Evolutionary conservation across 2,797 vertebrate genomes (phyloP), one percentile per base, ranked within the genome.

Genomic region (Kryptolebias ocellatus): DNA sequence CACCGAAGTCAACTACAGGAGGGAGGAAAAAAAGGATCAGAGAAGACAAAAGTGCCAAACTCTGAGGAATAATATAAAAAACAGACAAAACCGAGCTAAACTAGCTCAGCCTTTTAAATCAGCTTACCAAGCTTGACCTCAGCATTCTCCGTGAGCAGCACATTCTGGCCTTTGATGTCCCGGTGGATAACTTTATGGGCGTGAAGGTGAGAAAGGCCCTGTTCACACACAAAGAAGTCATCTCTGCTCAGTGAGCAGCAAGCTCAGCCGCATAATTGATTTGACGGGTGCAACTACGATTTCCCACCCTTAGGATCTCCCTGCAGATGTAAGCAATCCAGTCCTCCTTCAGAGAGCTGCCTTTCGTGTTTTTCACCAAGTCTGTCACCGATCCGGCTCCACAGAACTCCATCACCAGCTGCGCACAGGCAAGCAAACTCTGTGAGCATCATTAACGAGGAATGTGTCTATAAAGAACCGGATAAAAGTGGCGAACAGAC

Each of bases 381-480:
- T 98, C 96, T 0, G 96, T 98, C 69, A 98, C 96, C 0, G 96
- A 98, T 9, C 96, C 96, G 0, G 96, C 96, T 0, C 96, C 96
- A 29, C 96, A 98, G 75, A 98, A 98, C 93, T 98, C 96, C 96
- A 98, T 98, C 80, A 98, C 96, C 90, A 97, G 93, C 96, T 97
- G 15, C 34, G 73, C 4, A 45, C 60, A 84, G 56, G 85, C n/a
- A 80, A 63, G 76, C n/a, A 70, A 17, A 64, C n/a, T 29, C 28
- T 60, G 64, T 64, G 6, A 53, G 64, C 4, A 42, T n/a, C 57
- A 50, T 66, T 24, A 77, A 50, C 6, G 10, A 64, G 15, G 10
- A 31, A 16, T 2, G 6, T 42, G 27, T 5, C 20, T 12, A 31
- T 4, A 37, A 55, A 60, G 57, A 31, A 45, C 0, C 12, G 29